phyloP scores from a whole-genome alignment of 2,797 vertebrate genomes.

The Emydoidea blandingii region DNA sequence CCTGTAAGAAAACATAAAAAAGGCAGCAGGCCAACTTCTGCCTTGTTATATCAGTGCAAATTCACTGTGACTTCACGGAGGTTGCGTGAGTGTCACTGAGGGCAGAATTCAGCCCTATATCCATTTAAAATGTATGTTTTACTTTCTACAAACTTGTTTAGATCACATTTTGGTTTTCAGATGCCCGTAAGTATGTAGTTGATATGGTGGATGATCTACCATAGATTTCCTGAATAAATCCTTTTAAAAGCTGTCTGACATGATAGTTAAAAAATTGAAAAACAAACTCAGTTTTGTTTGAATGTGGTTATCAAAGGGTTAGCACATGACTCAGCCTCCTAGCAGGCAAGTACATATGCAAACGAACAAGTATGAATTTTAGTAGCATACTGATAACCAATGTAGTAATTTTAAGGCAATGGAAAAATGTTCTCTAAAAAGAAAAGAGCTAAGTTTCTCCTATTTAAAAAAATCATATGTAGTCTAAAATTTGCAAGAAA shows the following conservation, averaged over 20 bases:
- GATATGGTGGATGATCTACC: neutral
- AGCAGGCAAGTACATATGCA: neutral
- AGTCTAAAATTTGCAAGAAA: neutral
- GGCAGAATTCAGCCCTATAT: neutral
- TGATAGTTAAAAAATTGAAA: fast-evolving
- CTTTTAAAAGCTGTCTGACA: neutral
- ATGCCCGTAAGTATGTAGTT: fast-evolving
- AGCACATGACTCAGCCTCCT: fast-evolving
- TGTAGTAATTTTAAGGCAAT: neutral
- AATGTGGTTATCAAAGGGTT: neutral
- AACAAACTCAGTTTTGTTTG: neutral
- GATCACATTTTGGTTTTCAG: fast-evolving
- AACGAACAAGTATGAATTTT: fast-evolving
- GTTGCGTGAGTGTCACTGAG: fast-evolving
- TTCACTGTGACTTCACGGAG: neutral
- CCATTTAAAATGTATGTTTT: neutral
- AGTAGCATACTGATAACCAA: fast-evolving
- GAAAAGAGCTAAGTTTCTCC: neutral
- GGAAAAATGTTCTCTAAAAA: neutral
- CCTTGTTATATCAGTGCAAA: neutral
- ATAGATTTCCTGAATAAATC: fast-evolving
- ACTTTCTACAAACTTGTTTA: neutral
- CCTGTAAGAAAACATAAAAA: neutral
- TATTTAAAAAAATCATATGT: fast-evolving
- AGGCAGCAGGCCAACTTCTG: neutral